Conservation (phyloP, 2,113 vertebrate species). For the Sarotherodon lohbergeri region DNA sequence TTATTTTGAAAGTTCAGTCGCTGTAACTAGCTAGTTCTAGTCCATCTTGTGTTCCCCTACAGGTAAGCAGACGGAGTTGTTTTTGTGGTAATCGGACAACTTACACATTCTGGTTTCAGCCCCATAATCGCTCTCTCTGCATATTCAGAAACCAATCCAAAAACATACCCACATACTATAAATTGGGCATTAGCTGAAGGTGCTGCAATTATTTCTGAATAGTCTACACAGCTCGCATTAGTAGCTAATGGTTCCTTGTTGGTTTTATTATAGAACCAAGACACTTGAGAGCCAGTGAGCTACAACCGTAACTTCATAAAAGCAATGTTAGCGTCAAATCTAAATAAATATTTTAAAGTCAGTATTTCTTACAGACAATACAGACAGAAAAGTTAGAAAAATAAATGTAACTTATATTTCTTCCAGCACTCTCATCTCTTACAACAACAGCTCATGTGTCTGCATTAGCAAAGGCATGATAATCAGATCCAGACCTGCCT, state of each 20-base stretch:
- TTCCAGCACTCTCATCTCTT: not conserved
- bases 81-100: rapidly evolving
- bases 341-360: not conserved
- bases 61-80: rapidly evolving
- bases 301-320: not conserved
- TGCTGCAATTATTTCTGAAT: not conserved
- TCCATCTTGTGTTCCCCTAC: not conserved
- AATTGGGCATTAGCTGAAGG: not conserved
- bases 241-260: rapidly evolving
- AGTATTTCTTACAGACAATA: not conserved
- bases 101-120: not conserved
- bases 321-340: not conserved
- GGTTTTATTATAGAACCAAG: not conserved
- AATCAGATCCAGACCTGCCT: slow-evolving; percentile 48
- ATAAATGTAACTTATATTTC: not conserved
- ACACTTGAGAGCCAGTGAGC: not conserved
- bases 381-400: not conserved
- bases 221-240: not conserved
- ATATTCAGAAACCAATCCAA: rapidly evolving
- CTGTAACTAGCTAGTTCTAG: not conserved
- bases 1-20: not conserved
- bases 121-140: not conserved
- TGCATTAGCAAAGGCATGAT: slow-evolving; percentile 10
- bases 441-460: not conserved
- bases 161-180: not conserved